phyloP scores from a whole-genome alignment of 2,888 invertebrate genomes.

The Callosobruchus maculatus region DNA sequence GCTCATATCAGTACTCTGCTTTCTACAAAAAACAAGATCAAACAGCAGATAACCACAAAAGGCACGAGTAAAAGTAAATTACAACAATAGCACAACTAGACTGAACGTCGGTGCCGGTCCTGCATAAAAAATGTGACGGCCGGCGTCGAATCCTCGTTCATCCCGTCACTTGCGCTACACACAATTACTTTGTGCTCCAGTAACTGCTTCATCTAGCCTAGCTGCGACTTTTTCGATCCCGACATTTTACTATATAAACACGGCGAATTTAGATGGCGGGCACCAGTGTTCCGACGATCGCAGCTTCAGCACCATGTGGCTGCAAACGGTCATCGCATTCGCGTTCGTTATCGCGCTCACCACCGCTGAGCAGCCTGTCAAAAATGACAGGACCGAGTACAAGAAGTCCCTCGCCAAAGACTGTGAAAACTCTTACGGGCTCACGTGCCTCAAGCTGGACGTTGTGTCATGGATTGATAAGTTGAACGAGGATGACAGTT shows the following conservation, averaged over 20 bases:
- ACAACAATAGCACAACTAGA: not conserved
- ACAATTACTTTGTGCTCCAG: constrained; percentile 49
- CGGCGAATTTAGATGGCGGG: not conserved
- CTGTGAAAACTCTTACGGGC: constrained; percentile 58
- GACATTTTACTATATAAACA: not conserved
- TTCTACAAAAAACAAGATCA: not conserved
- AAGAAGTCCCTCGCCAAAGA: constrained; percentile 41
- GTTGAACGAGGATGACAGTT: constrained; percentile 62
- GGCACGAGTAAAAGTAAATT: not conserved
- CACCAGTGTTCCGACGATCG: not conserved
- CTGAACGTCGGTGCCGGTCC: constrained; percentile 2
- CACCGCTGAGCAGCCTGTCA: constrained; percentile 2
- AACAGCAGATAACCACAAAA: not conserved
- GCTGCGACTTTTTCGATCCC: not conserved
- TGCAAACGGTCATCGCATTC: not conserved
- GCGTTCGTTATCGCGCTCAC: not conserved
- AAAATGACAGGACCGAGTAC: constrained; percentile 20
- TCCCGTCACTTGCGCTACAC: constrained; percentile 37
- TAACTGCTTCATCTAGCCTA: constrained; percentile 37
- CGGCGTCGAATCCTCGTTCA: constrained; percentile 11
- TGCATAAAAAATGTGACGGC: constrained; percentile 7
- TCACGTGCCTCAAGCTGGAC: constrained; percentile 72
- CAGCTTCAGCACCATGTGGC: not conserved
- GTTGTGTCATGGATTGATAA: constrained; percentile 70
- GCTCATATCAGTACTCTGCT: not conserved